A percentile compares a stretch with the other conserved stretches of the same genome.
These are phyloP conservation scores for Felis chaus DNA, from an alignment of 2,113 vertebrate species.

Conservation along the genomic window DNA sequence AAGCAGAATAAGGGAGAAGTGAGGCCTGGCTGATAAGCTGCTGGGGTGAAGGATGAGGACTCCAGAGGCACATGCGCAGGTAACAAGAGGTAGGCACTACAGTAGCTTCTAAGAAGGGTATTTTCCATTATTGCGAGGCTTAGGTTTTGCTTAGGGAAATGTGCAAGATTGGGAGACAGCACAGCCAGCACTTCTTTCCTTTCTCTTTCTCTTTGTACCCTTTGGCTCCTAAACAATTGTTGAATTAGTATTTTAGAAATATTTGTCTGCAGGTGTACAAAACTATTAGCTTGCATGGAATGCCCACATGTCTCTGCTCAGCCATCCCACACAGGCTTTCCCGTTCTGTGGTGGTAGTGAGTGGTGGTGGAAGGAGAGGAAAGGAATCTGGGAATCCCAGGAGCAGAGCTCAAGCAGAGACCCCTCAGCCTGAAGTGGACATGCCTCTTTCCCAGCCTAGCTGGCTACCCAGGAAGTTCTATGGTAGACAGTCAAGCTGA, in stretches of 20 bases:
- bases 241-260: slow-evolving; percentile 25
- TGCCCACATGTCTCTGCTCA: neutral
- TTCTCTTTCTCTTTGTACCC: neutral
- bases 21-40: neutral
- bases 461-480: neutral
- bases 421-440: neutral
- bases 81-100: neutral
- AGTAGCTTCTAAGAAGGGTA: neutral
- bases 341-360: neutral
- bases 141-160: neutral
- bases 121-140: neutral
- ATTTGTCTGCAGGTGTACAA: neutral
- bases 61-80: neutral
- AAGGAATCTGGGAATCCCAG: neutral
- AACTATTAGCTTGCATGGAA: neutral
- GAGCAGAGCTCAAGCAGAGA: neutral
- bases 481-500: neutral
- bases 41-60: neutral
- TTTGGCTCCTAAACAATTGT: neutral
- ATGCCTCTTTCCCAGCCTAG: neutral
- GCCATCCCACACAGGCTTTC: neutral
- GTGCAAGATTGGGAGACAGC: neutral
- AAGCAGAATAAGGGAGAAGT: neutral
- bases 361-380: neutral
- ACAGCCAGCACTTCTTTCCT: neutral